phyloP scores from a whole-genome alignment of 64 coral and sea anemone genomes.

The Trachythela sp. region DNA sequence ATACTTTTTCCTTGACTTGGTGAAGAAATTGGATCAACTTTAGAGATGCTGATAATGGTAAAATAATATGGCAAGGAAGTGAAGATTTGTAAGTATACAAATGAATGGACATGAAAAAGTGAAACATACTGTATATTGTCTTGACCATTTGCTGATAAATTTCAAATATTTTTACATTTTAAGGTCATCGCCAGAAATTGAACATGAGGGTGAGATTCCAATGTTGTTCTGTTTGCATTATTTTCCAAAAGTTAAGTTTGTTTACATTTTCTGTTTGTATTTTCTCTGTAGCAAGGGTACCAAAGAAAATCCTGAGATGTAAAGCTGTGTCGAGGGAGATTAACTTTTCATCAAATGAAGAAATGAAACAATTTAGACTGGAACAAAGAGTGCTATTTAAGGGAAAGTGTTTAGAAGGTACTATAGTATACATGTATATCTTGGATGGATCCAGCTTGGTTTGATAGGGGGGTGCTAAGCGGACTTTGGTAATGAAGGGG shows the following conservation, averaged over 20 bases:
- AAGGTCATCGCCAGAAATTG: constrained; percentile 70
- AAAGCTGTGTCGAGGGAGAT: constrained; percentile 97
- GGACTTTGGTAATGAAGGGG: no score
- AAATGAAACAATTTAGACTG: constrained; percentile 99
- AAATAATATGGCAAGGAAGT: constrained; percentile 98
- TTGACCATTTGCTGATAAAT: background rate
- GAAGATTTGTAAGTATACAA: constrained; percentile 82
- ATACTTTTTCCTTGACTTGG: background rate
- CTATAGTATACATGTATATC: no score
- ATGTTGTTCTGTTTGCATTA: background rate
- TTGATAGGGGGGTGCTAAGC: no score
- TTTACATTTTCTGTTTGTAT: background rate
- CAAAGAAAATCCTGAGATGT: constrained; percentile 99
- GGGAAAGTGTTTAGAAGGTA: constrained; percentile 99
- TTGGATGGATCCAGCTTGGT: no score
- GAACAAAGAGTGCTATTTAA: constrained; percentile 98
- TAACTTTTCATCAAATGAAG: constrained; percentile 95
- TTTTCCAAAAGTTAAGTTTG: background rate
- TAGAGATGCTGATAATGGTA: constrained; percentile 91
- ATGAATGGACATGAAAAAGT: background rate
- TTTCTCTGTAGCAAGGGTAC: constrained; percentile 74
- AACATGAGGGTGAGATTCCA: constrained; percentile 70
- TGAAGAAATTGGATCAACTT: constrained; percentile 99
- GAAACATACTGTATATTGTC: background rate
- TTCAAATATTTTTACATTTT: background rate